Evolutionary conservation across 2,888 invertebrate species (phyloP), one percentile per base, ranked within the genome.

Genomic region (Ischnus inquisitorius): DNA sequence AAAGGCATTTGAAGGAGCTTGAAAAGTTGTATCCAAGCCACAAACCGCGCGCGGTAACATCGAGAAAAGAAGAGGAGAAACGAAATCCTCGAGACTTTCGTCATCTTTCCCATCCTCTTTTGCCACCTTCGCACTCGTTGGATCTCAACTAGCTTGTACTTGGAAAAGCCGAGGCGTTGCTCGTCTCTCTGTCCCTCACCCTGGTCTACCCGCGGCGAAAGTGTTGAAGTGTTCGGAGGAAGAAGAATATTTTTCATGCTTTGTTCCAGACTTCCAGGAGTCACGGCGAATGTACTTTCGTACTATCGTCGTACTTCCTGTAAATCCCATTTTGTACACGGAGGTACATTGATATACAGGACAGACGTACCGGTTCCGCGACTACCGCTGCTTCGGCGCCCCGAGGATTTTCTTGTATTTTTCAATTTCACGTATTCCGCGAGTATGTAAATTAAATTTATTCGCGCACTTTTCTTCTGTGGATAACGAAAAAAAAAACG

Each of bases 11-110:
- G 60, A 64, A 34, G 64, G 71, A 75, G 76, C 71, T 83, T 76
- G 76, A 64, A 79, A 79, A 83, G 79, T 83, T 83, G 48, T 62
- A 74, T 57, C 57, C 71, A 43, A 62, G 46, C 60, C 60, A 51
- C 14, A 74, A 54, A 60, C 57, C 22, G 12, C 54, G 48, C 28
- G 43, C 19, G 16, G 19, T 34, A n/a, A 74, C 8, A 65, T 19
- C n/a, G 22, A n/a, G 16, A 25, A 43, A 14, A 41, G 16, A 12
- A 39, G 43, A 64, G 28, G 41, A 69, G 64, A 19, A 62, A 67
- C 67, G 19, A 75, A 83, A 79, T 74, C 39, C 51, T 67, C 51
- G 51, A 78, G 78, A 74, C 77, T 78, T 78, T 43, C 51, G 48
- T 57, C 67, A 46, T 65, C 68, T 74, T 60, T 82, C 34, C 34